Conservation (phyloP, 2,113 vertebrate genomes). For the Delphinus delphis region DNA sequence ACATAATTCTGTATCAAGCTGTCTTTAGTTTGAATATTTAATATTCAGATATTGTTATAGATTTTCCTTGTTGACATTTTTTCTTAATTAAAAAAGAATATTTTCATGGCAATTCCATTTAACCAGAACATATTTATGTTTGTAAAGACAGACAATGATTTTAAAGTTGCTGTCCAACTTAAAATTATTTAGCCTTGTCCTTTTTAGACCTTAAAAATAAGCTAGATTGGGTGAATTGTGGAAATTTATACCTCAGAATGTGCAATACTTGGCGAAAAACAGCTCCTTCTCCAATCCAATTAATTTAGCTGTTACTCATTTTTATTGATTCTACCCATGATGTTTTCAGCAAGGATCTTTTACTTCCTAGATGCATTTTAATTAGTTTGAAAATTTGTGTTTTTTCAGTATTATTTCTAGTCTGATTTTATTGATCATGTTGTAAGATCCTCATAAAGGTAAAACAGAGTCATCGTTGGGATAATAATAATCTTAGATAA, state of each 20-base stretch:
- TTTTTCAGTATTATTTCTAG: neutral
- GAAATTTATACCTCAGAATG: slow-evolving; percentile 20
- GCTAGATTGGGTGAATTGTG: neutral
- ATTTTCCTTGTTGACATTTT: neutral
- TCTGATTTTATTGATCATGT: neutral
- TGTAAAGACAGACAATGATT: neutral
- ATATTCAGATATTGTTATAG: neutral
- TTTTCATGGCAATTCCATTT: slow-evolving; percentile 13
- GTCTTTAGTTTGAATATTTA: slow-evolving; percentile 18
- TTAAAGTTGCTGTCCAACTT: neutral
- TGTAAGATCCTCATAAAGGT: neutral
- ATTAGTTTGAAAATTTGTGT: neutral
- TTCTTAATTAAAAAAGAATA: neutral
- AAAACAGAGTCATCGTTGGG: neutral
- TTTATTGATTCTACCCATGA: neutral
- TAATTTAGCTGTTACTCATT: neutral
- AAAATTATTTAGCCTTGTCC: neutral
- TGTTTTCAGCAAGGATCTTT: slow-evolving; percentile 32
- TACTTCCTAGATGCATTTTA: neutral
- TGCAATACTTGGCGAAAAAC: neutral
- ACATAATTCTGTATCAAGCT: slow-evolving; percentile 22
- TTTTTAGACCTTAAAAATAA: slow-evolving; percentile 12
- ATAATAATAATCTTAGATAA: neutral
- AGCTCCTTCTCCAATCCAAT: neutral
- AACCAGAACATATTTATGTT: slow-evolving; percentile 11